Conservation (phyloP, 2,797 vertebrate species). For the Hemibagrus guttatus region DNA sequence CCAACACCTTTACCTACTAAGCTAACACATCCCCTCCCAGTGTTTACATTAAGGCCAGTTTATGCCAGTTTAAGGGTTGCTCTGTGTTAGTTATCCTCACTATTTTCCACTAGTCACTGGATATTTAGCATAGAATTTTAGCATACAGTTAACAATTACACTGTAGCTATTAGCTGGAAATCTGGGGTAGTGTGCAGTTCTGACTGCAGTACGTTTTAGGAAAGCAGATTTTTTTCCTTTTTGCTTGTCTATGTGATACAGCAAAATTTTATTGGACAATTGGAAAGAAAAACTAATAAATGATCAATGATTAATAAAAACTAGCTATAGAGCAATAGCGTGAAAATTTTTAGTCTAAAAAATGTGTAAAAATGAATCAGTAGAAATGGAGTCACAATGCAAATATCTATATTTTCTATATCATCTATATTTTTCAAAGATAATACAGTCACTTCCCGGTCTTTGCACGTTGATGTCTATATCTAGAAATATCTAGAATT, state of each 20-base stretch:
- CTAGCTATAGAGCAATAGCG: neutral
- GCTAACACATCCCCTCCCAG: neutral
- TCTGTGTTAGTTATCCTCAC: neutral
- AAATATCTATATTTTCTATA: no score
- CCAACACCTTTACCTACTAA: no score
- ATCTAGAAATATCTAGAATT: neutral
- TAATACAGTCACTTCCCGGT: no score
- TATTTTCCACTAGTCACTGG: neutral
- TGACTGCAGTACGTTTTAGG: neutral
- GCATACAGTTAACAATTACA: neutral
- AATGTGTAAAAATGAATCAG: neutral
- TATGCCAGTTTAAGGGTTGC: neutral
- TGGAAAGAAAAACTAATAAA: neutral
- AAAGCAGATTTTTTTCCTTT: neutral
- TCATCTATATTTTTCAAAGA: neutral
- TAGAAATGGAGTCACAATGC: neutral
- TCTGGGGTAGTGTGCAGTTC: neutral
- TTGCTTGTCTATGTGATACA: neutral
- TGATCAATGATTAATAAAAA: neutral
- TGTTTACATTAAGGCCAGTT: neutral
- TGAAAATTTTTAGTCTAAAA: no score
- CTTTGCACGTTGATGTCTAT: neutral
- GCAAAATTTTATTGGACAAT: neutral
- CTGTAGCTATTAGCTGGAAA: neutral
- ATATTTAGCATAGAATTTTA: constrained; percentile 5